These are phyloP conservation scores for Thymelicus sylvestris DNA, from an alignment of 2,888 invertebrate genomes.

Conservation along the genomic window DNA sequence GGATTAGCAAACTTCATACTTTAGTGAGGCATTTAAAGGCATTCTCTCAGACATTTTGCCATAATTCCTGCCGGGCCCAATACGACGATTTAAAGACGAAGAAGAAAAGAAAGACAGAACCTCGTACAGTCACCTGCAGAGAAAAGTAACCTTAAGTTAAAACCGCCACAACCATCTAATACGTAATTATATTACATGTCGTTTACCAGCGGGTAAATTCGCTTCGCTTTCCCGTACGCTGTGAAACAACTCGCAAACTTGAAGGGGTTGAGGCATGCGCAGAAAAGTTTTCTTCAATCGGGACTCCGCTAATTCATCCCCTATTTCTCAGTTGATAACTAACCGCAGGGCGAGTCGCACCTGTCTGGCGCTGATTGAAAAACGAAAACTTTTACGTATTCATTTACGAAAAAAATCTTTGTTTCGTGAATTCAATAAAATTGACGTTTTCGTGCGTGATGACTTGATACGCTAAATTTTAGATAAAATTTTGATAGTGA, in stretches of 20 bases:
- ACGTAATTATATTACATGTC: no score
- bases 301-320: conserved; percentile 61
- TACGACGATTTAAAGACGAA: no score
- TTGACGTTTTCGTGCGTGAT: neutral
- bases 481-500: neutral
- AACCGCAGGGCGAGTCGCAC: conserved; percentile 52
- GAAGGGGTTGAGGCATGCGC: conserved; percentile 63
- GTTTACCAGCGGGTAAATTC: no score
- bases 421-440: conserved; percentile 16
- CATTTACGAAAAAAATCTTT: conserved; percentile 25
- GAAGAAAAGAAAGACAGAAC: no score
- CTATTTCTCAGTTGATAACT: conserved; percentile 58
- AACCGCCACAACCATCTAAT: no score
- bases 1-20: no score
- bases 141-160: no score
- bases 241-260: conserved; percentile 1
- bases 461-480: neutral
- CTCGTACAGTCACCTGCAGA: no score
- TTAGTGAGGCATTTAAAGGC: no score
- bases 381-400: conserved; percentile 54
- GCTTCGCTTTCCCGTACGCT: neutral
- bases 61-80: no score
- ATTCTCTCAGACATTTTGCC: no score
- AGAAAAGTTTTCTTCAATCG: conserved; percentile 45
- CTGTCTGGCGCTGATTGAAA: conserved; percentile 42